Base-by-base conservation (phyloP, 2,888 invertebrate species). In the Tiliacea aurago region DNA sequence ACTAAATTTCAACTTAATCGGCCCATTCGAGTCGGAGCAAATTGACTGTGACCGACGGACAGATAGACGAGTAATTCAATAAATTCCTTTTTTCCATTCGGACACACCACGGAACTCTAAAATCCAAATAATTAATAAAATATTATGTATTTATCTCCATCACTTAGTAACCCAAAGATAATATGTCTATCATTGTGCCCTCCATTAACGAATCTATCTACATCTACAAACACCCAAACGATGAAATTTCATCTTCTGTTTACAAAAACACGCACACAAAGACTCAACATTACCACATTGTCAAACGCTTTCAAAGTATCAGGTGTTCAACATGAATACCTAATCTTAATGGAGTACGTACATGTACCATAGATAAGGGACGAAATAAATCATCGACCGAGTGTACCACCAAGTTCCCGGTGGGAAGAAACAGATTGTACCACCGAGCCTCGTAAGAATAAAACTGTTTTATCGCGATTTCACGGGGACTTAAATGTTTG, bases 321-420 rank as follows among this genome's bases (percentile, higher is more conserved):
- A 95, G 95, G 95, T 95, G 95, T 94, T 86, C 89, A 90, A 87
- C 94, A 93, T 95, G 95, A 95, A 96, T 96, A 95, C 91, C 94
- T 95, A 95, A 95, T 95, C 93, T 93, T 95, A 95, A 96, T 95
- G 95, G 95, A 93, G 92, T 91, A 91, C 86, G 89, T 90, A 91
- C 90, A 89, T 88, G 89, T 90, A 87, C 89, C 86, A 80, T 78
- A 91, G 94, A 94, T 94, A 94, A 93, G 91, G 93, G 93, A 84
- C 90, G 81, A 91, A 92, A 94, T 96, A 95, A 95, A 96, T 96
- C 95, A 95, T 95, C 91, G 91, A 87, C 80, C 87, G 89, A 92
- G 92, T 92, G 91, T 93, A 93, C 91, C 90, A 91, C 91, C 90
- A 91, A 92, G 89, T 94, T 93, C 90, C 92, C 93, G 90, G 91